Evolutionary conservation across 1,140 invertebrate species (phyloP).

Genomic region (Octopus sinensis): DNA sequence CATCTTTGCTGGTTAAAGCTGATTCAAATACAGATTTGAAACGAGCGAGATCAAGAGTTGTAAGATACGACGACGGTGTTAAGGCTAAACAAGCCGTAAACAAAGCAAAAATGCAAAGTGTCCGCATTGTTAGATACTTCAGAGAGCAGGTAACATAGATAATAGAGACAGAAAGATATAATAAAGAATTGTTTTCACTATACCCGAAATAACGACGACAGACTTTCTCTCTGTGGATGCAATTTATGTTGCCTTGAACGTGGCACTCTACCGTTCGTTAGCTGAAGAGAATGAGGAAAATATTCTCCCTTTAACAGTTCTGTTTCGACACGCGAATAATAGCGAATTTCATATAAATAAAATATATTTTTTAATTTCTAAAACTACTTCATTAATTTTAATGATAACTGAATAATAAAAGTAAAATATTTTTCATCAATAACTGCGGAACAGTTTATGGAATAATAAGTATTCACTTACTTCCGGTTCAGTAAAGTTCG

Average conservation of each 20-base stretch:
- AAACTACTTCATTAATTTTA: too few relatives aligned
- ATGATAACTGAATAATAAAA: too few relatives aligned
- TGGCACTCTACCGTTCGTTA: not conserved
- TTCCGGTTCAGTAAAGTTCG: too few relatives aligned
- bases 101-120: constrained; percentile 47
- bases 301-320: too few relatives aligned
- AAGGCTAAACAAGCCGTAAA: constrained; percentile 51
- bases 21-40: constrained; percentile 62
- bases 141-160: not conserved
- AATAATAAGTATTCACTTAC: too few relatives aligned
- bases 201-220: not conserved
- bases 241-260: not conserved
- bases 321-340: too few relatives aligned
- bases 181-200: not conserved
- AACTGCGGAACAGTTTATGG: too few relatives aligned
- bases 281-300: too few relatives aligned
- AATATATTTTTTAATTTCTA: too few relatives aligned
- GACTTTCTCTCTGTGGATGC: not conserved
- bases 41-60: constrained; percentile 60
- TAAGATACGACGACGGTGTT: constrained; percentile 61
- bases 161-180: not conserved
- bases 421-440: too few relatives aligned
- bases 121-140: not conserved
- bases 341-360: too few relatives aligned
- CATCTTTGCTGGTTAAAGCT: constrained; percentile 61